Percentiles rank a stretch among this genome's conserved stretches.
Evolutionary conservation across 1,140 invertebrate genomes (phyloP).

Genomic region (Drosophila rhopaloa): DNA sequence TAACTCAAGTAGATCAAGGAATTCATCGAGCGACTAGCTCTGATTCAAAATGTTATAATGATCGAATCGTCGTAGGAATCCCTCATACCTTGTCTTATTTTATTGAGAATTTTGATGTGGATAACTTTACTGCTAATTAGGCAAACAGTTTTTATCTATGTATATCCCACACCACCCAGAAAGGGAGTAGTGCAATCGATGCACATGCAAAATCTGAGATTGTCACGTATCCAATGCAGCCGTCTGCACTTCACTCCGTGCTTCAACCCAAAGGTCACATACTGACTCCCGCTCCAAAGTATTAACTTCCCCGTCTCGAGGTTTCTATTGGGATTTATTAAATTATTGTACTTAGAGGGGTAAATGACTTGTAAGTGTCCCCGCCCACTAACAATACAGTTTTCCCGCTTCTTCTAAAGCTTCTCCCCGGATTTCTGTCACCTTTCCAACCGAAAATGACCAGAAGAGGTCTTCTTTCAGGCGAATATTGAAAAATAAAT

Average conservation of each 20-base stretch:
- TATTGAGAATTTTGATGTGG: neutral
- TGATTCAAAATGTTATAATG: no score
- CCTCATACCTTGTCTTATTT: no score
- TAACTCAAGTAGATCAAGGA: no score
- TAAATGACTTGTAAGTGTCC: slow-evolving; percentile 76
- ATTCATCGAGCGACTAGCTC: no score
- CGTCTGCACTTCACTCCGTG: slow-evolving; percentile 41
- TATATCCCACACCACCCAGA: neutral
- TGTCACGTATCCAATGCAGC: slow-evolving; percentile 56
- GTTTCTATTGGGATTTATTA: slow-evolving; percentile 21
- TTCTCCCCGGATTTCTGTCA: neutral
- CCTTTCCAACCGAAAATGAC: slow-evolving; percentile 45
- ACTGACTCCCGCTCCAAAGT: slow-evolving; percentile 9
- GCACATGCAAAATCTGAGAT: slow-evolving; percentile 50
- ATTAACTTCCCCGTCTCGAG: neutral
- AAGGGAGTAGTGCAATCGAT: slow-evolving; percentile 32
- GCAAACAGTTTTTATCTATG: slow-evolving; percentile 11
- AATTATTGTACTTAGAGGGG: slow-evolving; percentile 51
- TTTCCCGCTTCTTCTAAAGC: neutral
- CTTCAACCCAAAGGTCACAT: slow-evolving; percentile 39
- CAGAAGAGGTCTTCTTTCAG: slow-evolving; percentile 12
- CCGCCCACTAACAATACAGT: slow-evolving; percentile 3
- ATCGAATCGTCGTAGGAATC: no score
- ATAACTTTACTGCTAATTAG: slow-evolving; percentile 15
- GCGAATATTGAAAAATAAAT: slow-evolving; percentile 75